Conservation (phyloP, 2,888 invertebrate species). For the Brenthis ino region DNA sequence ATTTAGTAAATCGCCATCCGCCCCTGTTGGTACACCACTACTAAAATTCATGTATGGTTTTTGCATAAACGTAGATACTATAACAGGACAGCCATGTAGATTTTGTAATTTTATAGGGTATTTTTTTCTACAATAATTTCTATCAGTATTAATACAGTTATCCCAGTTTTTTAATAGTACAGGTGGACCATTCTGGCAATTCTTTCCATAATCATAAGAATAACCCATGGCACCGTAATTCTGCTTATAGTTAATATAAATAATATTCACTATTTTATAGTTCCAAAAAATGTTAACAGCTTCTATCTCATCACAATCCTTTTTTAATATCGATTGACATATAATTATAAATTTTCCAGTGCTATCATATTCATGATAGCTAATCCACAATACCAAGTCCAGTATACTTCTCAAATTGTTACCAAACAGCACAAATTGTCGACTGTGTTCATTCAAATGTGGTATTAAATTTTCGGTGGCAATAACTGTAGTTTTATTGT, state of each 20-base stretch:
- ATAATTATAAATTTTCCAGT: constrained; percentile 63
- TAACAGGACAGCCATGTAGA: constrained; percentile 57
- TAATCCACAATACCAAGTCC: constrained; percentile 52
- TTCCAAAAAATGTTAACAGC: constrained; percentile 58
- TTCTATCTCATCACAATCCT: constrained; percentile 56
- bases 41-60: constrained; percentile 59
- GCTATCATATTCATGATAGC: constrained; percentile 54
- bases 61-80: constrained; percentile 63
- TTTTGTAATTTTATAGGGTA: constrained; percentile 59
- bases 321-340: constrained; percentile 51
- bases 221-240: constrained; percentile 48
- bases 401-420: constrained; percentile 48
- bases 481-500: constrained; percentile 53
- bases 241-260: constrained; percentile 51
- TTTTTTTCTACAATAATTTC: constrained; percentile 42
- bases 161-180: constrained; percentile 46
- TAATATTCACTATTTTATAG: constrained; percentile 59
- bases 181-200: constrained; percentile 54
- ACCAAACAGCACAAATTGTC: constrained; percentile 61
- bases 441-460: constrained; percentile 42
- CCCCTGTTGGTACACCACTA: constrained; percentile 54
- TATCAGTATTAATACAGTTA: constrained; percentile 36
- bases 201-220: constrained; percentile 54
- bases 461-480: constrained; percentile 49
- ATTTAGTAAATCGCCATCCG: constrained; percentile 62